Evolutionary conservation across 1,140 invertebrate genomes (phyloP).

Genomic region (Lordiphosa clarofinis): DNA sequence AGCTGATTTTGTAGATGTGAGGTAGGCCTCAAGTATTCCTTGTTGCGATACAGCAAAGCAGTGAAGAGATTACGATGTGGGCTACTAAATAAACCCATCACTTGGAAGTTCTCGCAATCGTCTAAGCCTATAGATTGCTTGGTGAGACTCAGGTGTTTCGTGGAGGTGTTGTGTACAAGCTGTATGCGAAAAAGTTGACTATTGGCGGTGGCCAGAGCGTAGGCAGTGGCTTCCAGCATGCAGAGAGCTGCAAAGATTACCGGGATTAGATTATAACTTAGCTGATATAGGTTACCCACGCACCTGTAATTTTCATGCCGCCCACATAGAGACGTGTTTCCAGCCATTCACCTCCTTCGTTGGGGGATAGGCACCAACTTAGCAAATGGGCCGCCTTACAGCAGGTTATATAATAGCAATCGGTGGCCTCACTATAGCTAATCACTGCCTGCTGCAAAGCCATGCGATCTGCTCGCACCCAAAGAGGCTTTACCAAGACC

Average conservation of each 20-base stretch:
- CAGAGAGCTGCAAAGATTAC: slow-evolving; percentile 12
- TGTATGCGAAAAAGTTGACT: slow-evolving; percentile 20
- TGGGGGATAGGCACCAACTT: slow-evolving; percentile 30
- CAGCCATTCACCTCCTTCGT: slow-evolving; percentile 10
- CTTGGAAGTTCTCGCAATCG: slow-evolving; percentile 14
- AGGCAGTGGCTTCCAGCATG: slow-evolving; percentile 7
- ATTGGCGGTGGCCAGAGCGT: slow-evolving; percentile 23
- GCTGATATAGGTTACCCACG: too few species aligned
- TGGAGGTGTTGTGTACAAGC: slow-evolving; percentile 21
- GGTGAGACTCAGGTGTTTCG: slow-evolving; percentile 19
- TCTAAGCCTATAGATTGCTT: slow-evolving; percentile 25
- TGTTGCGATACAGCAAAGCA: slow-evolving; percentile 35
- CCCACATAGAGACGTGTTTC: slow-evolving; percentile 40
- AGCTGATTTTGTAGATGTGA: slow-evolving; percentile 2
- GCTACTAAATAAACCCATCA: slow-evolving; percentile 40
- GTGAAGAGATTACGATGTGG: slow-evolving; percentile 38
- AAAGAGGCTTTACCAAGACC: slow-evolving; percentile 31
- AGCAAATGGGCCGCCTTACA: slow-evolving; percentile 59
- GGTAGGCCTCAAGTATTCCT: slow-evolving; percentile 35
- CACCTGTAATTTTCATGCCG: slow-evolving; percentile 61
- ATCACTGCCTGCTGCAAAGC: slow-evolving; percentile 41
- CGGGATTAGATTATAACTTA: neutral
- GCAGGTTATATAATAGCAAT: slow-evolving; percentile 47
- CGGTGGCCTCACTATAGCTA: slow-evolving; percentile 2
- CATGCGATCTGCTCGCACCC: slow-evolving; percentile 54